Base-by-base conservation (phyloP, 2,113 vertebrate species). In the Pachycephala philippinensis region DNA sequence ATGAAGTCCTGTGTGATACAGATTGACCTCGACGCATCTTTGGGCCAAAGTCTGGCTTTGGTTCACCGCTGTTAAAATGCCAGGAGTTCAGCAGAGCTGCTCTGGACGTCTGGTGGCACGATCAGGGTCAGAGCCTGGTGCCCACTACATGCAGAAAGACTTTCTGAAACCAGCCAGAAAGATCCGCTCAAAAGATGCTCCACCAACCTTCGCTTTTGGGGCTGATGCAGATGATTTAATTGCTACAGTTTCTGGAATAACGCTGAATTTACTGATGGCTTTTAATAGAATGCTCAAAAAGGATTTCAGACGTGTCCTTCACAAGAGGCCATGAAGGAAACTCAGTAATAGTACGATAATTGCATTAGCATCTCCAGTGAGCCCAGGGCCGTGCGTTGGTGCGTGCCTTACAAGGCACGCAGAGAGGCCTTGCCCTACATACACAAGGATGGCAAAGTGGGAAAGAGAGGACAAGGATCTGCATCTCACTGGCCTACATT, bases 271-370 rank as follows among this genome's bases (percentile, higher is more conserved):
- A 90, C 90, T 88, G 82, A 91, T 26, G 76, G 64, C 85, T 96
- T 96, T 97, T 95, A 94, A 93, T 88, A 96, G 93, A 95, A 94
- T 17, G 44, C 85, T 93, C 69, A 39, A 37, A 94, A 95, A 93
- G 71, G 44, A 85, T 95, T 95, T 96, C 76, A 92, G 90, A 84
- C 3, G 3, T 15, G 92, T 91, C 93, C 95, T 95, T 97, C 96
- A 95, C 40, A 76, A 93, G 81, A 96, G 85, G 93, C 95, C 71
- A 96, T 33, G 88, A 94, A 95, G 82, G 93, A 85, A 97, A 95
- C 42, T 74, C 92, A 44, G 87, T 61, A 90, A 94, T 50, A 90
- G 87, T 47, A 54, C 1, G 13, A 53, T 97, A 95, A 96, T 92
- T 96, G 81, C 91, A 96, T 95, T 92, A 96, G 85, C 90, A 94